Conservation (phyloP, 1,140 invertebrate species). For the Streblospio benedicti region DNA sequence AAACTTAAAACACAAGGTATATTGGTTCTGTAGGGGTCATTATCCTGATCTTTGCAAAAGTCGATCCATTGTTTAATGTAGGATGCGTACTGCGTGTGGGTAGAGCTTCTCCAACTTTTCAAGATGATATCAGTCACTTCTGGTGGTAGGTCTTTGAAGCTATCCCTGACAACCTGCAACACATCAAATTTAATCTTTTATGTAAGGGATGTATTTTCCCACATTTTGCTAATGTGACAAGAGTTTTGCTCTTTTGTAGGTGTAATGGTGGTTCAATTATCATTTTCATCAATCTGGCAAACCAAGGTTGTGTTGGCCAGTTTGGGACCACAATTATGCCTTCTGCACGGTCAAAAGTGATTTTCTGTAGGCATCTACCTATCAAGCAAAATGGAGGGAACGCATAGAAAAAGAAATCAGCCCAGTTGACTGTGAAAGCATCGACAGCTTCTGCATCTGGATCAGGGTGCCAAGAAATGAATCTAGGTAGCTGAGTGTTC, state of each 20-base stretch:
- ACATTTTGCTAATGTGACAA: neutral
- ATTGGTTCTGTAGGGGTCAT: neutral
- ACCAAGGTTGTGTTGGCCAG: slow-evolving; percentile 20
- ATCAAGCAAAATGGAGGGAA: slow-evolving; percentile 22
- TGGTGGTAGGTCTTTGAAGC: too few species aligned
- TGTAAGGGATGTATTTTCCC: neutral
- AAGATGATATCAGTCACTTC: neutral
- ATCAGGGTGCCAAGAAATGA: slow-evolving; percentile 11
- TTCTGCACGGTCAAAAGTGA: slow-evolving; percentile 11
- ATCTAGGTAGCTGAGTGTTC: slow-evolving; percentile 7
- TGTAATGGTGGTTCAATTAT: neutral
- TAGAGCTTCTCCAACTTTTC: neutral
- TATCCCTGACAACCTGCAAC: too few species aligned
- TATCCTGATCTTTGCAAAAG: neutral
- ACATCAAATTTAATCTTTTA: neutral
- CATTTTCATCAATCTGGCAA: neutral
- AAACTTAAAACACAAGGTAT: slow-evolving; percentile 1
- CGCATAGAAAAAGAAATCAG: slow-evolving; percentile 5
- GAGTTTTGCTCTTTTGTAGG: neutral
- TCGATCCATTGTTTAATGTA: neutral
- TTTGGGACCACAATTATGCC: slow-evolving; percentile 13
- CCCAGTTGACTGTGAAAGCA: slow-evolving; percentile 16
- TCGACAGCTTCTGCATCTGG: slow-evolving; percentile 2
- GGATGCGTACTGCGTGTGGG: neutral
- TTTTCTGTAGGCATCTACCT: slow-evolving; percentile 5